Evolutionary conservation across 2,888 invertebrate genomes (phyloP).

Genomic region (Drymonia ruficornis): DNA sequence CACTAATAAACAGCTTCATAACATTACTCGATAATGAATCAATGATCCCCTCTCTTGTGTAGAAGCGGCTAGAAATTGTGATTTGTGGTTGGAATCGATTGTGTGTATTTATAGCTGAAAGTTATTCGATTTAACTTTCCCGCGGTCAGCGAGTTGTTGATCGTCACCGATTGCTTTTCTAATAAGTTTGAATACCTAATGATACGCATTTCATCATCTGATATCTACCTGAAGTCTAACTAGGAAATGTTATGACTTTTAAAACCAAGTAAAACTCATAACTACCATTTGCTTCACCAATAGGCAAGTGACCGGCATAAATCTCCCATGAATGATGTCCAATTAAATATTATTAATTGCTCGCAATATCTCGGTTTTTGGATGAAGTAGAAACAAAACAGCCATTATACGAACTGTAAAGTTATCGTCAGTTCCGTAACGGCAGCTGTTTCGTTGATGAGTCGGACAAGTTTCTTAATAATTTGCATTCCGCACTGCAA

Average conservation of each 20-base stretch:
- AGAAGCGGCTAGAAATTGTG: too few relatives aligned
- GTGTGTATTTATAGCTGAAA: not conserved
- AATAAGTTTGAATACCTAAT: not conserved
- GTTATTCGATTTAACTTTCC: not conserved
- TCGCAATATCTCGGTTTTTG: not conserved
- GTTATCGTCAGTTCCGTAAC: not conserved
- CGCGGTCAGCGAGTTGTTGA: not conserved
- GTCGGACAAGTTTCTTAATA: conserved; percentile 3
- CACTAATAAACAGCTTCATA: too few relatives aligned
- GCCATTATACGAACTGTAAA: not conserved
- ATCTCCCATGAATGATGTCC: too few relatives aligned
- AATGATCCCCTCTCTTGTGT: too few relatives aligned
- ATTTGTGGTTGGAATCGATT: not conserved
- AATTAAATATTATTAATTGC: not conserved
- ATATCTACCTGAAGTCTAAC: too few relatives aligned
- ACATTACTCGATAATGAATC: too few relatives aligned
- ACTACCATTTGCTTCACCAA: too few relatives aligned
- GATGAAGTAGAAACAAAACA: not conserved
- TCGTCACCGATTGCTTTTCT: not conserved
- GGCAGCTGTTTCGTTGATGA: conserved; percentile 2
- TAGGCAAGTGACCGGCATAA: too few relatives aligned
- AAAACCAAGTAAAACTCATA: too few relatives aligned
- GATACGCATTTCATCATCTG: too few relatives aligned
- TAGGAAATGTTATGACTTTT: too few relatives aligned
- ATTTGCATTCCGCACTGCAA: conserved; percentile 3